Conservation (phyloP, 1,140 invertebrate species). For the Drosophila tani region DNA sequence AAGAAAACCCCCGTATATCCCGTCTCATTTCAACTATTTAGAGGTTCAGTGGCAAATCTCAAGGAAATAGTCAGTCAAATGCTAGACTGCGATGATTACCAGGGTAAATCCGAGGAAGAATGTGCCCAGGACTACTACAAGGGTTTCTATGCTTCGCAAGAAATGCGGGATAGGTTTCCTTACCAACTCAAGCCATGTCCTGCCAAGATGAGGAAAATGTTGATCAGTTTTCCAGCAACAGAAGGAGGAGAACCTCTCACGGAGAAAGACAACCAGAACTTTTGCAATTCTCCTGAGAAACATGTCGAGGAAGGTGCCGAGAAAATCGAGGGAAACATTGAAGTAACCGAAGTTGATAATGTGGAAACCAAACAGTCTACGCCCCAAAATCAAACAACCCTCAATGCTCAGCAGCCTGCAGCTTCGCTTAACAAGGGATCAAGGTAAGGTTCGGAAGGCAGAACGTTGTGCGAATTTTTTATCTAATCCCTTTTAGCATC, state of each 20-base stretch:
- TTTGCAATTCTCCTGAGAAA: background rate
- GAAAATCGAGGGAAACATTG: background rate
- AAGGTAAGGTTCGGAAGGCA: background rate
- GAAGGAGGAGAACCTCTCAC: background rate
- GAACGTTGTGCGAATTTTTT: too few species aligned
- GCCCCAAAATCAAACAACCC: background rate
- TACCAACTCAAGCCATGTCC: conserved; percentile 44
- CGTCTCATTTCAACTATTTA: conserved; percentile 27
- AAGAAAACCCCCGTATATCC: background rate
- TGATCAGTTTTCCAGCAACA: conserved; percentile 26
- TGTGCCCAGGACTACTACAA: conserved; percentile 42
- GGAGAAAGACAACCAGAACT: background rate
- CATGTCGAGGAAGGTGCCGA: too few species aligned
- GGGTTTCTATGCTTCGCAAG: conserved; percentile 24
- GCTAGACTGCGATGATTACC: conserved; percentile 12
- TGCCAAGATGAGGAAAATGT: conserved; percentile 6
- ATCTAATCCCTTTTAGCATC: background rate
- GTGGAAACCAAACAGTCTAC: background rate
- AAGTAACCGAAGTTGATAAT: background rate
- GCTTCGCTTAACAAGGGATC: too few species aligned
- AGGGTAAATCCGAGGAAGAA: conserved; percentile 3
- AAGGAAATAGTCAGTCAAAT: conserved; percentile 40
- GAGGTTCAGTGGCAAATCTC: conserved; percentile 32
- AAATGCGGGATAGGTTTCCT: conserved; percentile 36
- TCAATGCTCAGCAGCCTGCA: background rate